These are phyloP conservation scores for Cyprinodon tularosa DNA, from an alignment of 2,113 vertebrate species.

Conservation along the genomic window DNA sequence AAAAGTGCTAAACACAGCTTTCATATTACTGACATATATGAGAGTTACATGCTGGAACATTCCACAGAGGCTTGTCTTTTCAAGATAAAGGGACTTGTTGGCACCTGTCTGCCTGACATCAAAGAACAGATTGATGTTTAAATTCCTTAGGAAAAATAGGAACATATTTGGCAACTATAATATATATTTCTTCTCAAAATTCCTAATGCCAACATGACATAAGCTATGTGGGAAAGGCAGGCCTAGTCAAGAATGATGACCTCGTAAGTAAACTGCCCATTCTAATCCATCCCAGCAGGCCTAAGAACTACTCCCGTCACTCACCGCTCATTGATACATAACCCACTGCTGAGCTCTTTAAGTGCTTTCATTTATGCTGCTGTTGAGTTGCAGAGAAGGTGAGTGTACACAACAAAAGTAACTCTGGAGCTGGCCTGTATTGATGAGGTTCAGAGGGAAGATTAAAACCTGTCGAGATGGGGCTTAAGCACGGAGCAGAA, in stretches of 20 bases:
- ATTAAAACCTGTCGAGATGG: constrained; percentile 64
- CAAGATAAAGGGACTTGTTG: background rate
- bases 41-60: background rate
- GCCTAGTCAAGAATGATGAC: constrained; percentile 50
- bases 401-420: background rate
- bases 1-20: background rate
- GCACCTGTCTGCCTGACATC: background rate
- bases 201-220: constrained; percentile 20
- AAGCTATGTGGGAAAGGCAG: constrained; percentile 27
- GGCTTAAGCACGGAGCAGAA: constrained; percentile 43
- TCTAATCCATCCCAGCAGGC: constrained; percentile 61
- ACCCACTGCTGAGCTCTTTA: constrained; percentile 35
- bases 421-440: constrained; percentile 31
- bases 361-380: constrained; percentile 19
- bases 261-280: constrained; percentile 70
- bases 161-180: background rate
- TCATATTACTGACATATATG: background rate
- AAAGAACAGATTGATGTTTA: background rate
- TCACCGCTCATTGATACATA: constrained; percentile 50
- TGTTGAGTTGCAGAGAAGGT: constrained; percentile 11
- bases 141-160: background rate
- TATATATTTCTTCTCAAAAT: background rate
- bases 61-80: background rate
- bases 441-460: constrained; percentile 51
- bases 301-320: constrained; percentile 45